Percentiles rank a stretch among this genome's conserved stretches.
These are phyloP conservation scores for Sinella curviseta DNA, from an alignment of 1,140 invertebrate genomes.

Conservation along the genomic window DNA sequence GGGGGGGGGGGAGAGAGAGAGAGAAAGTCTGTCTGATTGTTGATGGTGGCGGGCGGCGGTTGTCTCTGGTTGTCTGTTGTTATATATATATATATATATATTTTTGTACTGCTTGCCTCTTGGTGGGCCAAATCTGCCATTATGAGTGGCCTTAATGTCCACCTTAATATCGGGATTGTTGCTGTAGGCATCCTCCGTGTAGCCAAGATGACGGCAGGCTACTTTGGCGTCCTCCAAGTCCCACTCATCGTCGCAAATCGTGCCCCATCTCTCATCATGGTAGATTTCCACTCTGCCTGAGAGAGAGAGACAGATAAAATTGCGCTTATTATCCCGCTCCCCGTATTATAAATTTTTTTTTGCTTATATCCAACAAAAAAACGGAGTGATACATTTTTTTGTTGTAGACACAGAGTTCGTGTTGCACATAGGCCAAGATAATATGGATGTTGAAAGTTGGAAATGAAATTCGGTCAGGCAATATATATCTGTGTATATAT, in stretches of 20 bases:
- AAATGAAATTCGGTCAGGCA: background rate
- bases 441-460: no score
- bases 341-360: no score
- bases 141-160: conserved; percentile 64
- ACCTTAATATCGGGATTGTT: conserved; percentile 40
- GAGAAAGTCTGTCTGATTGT: no score
- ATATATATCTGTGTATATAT: no score
- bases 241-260: conserved; percentile 91
- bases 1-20: no score
- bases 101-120: no score
- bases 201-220: conserved; percentile 78
- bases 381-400: background rate
- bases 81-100: no score
- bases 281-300: conserved; percentile 73
- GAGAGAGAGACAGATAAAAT: no score
- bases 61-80: no score
- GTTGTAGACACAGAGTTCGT: no score
- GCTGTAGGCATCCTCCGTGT: conserved; percentile 57
- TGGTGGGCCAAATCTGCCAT: conserved; percentile 72
- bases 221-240: conserved; percentile 76
- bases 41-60: no score
- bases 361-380: background rate
- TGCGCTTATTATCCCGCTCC: background rate
- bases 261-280: conserved; percentile 81
- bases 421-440: no score